Evolutionary conservation across 2,113 vertebrate genomes (phyloP).

Genomic region (Callospermophilus lateralis): DNA sequence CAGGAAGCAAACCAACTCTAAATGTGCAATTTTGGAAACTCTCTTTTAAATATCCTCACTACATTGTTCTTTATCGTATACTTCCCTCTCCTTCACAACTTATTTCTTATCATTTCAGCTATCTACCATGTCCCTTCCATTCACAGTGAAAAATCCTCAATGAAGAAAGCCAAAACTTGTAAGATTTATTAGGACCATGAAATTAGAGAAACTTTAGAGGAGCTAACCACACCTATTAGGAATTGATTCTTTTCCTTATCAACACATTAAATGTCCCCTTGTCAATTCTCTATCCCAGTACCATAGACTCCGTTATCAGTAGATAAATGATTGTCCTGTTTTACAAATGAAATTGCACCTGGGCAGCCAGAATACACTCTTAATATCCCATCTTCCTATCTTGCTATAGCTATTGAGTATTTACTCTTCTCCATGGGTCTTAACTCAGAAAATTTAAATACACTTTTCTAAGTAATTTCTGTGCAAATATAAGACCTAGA

Average conservation of each 20-base stretch:
- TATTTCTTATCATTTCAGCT: neutral
- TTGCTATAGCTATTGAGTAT: neutral
- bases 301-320: neutral
- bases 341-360: neutral
- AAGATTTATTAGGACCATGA: neutral
- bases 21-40: neutral
- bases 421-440: neutral
- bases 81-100: neutral
- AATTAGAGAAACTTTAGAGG: neutral
- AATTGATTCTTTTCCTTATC: neutral
- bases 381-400: neutral
- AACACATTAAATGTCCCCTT: neutral
- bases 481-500: neutral
- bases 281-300: neutral
- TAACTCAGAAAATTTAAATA: neutral
- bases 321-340: neutral
- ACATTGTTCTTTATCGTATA: neutral
- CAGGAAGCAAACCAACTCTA: neutral
- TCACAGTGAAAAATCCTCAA: neutral
- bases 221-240: neutral
- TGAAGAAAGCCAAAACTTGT: neutral
- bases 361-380: neutral
- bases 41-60: neutral
- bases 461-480: neutral
- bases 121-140: neutral